Base-by-base conservation (phyloP, 2,888 invertebrate species). In the Drosophila rubida region DNA sequence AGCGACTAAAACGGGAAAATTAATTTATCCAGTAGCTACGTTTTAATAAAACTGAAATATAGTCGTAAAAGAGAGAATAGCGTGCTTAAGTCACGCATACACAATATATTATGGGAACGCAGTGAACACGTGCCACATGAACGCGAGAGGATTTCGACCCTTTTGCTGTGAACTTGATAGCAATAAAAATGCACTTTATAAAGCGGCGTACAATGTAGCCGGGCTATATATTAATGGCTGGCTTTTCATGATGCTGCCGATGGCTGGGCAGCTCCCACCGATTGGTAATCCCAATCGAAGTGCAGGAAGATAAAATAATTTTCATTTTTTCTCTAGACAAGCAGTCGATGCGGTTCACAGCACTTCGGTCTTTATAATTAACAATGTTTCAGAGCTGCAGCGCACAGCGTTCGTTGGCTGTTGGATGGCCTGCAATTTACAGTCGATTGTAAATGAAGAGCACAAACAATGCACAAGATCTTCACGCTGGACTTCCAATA, bases 381-480 rank as follows among this genome's bases (percentile, higher is more conserved):
- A 84, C 85, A 71, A 71, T 67, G 61, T 74, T 68, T 60, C 49
- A 41, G 63, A 54, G 83, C 58, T 60, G 51, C 63, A 59, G 60
- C 9, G 27, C 27, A 27, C 2, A 19, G 19, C 19, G 27, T 27
- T 27, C 9, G 8, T 32, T 32, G 30, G 11, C 4, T 30, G 64
- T 39, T 69, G 70, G 49, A 48, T 69, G 70, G 50, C 53, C 77
- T 68, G 72, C 76, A 84, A 63, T 69, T 84, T 77, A 68, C 87
- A 69, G 69, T 55, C 67, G 62, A 75, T 85, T 72, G 68, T 81
- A 78, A 75, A 75, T 75, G 86, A 82, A 78, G 72, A 85, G 66
- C 70, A 70, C 78, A 80, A 87, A 78, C 78, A 80, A 77, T 84
- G 65, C 69, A 53, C 27, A 25, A 69, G 58, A 51, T 58, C 58